phyloP scores from a whole-genome alignment of 2,113 vertebrate species.

The Rhinichthys klamathensis region DNA sequence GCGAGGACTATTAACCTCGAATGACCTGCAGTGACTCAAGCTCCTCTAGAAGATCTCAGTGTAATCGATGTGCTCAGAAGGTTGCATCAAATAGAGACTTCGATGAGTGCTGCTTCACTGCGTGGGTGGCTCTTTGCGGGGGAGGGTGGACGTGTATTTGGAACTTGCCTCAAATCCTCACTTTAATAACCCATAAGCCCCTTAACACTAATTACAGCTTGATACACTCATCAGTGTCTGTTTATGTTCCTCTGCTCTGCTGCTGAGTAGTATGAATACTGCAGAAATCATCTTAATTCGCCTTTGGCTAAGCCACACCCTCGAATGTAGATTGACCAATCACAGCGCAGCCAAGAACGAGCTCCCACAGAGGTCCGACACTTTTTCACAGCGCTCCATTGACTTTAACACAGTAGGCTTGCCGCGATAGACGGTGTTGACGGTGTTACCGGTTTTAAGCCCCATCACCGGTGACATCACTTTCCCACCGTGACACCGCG shows the following conservation, averaged over 20 bases:
- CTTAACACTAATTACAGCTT: constrained; percentile 10
- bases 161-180: constrained; percentile 61
- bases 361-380: too few species aligned
- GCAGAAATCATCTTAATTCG: not conserved
- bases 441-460: too few species aligned
- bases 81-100: not conserved
- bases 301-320: too few species aligned
- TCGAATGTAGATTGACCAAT: too few species aligned
- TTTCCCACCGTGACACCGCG: too few species aligned
- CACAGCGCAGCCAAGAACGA: too few species aligned
- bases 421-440: too few species aligned
- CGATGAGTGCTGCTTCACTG: constrained; percentile 57
- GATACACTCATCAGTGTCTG: constrained; percentile 25
- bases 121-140: constrained; percentile 28
- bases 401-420: too few species aligned
- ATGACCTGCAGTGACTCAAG: constrained; percentile 29
- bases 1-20: not conserved
- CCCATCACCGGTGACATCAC: too few species aligned
- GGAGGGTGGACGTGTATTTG: constrained; percentile 51
- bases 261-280: not conserved
- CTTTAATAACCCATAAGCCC: constrained; percentile 57
- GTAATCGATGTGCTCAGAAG: not conserved
- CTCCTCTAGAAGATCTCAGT: not conserved
- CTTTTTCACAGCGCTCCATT: too few species aligned
- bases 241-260: constrained; percentile 26